Evolutionary conservation across 37 sponge, comb jelly and placozoan genomes (phyloP).

Genomic region (Petrosia ficiformis): DNA sequence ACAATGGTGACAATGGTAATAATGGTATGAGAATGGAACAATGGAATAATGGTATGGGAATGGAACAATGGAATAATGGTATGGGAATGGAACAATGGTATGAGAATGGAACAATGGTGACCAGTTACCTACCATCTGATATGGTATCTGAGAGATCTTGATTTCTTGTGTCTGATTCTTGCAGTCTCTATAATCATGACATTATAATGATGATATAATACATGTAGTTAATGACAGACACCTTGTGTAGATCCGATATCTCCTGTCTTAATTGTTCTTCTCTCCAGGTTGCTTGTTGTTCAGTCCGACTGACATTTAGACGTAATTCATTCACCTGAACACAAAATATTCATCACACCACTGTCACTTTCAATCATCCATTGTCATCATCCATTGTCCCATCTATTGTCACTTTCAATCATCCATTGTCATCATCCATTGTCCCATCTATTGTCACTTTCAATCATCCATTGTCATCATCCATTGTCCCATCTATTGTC

Average conservation of each 20-base stretch:
- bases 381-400: too few species aligned
- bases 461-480: too few species aligned
- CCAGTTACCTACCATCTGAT: slow-evolving; percentile 61
- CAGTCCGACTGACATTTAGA: slow-evolving; percentile 58
- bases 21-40: slow-evolving; percentile 1
- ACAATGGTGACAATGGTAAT: not conserved
- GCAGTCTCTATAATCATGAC: slow-evolving; percentile 75
- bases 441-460: too few species aligned
- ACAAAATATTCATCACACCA: too few species aligned
- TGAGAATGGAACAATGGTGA: not conserved
- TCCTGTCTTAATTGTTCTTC: slow-evolving; percentile 87
- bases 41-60: too few species aligned
- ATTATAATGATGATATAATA: not conserved
- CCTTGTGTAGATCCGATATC: slow-evolving; percentile 65
- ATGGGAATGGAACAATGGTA: too few species aligned
- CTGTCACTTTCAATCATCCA: too few species aligned
- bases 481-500: too few species aligned
- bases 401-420: too few species aligned
- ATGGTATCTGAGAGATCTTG: slow-evolving; percentile 79
- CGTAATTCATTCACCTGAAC: slow-evolving; percentile 74
- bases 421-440: too few species aligned
- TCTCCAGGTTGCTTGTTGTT: slow-evolving; percentile 85
- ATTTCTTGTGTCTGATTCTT: slow-evolving; percentile 88
- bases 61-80: not conserved
- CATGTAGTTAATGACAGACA: not conserved